Evolutionary conservation across 1,140 invertebrate genomes (phyloP), one percentile per base, ranked within the genome.

Genomic region (Leptinotarsa texana): DNA sequence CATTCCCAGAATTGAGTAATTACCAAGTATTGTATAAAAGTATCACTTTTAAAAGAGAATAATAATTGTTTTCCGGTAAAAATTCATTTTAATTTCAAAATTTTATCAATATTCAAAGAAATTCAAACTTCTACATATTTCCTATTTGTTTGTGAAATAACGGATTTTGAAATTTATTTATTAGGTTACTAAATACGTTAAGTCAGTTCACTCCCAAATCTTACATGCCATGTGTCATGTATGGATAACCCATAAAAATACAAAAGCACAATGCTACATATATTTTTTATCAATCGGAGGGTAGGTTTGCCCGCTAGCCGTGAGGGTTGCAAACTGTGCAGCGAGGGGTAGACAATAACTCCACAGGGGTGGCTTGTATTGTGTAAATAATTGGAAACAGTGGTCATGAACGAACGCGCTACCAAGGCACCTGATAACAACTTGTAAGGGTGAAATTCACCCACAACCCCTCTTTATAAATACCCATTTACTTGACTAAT

Each of bases 371-470:
- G 75, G 75, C 75, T 79, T 71, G 78, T 76, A 81, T 81, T 81
- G 80, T 81, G 80, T 77, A 80, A 81, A 81, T 81, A 81, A 81
- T 81, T 81, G 80, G 80, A 81, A 81, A 81, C 80, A 81, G 80
- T 78, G 78, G 80, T 81, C 80, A 80, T 80, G 77, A 80, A 73
- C 79, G 80, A 79, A 78, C 75, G 80, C 78, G 76, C 66, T 71
- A 13, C 72, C 61, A 49, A 77, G 76, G 69, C 80, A 81, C 80
- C 80, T 81, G 80, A 81, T 81, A 81, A 81, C 80, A 81, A 80
- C 80, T 80, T 81, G 80, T 81, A 80, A 78, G 79, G 78, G 73
- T 24, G 75, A 75, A 68, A 76, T 69, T 21, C 77, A 57, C 63
- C 49, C 69, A 69, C 63, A 74, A 76, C 78, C 77, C 73, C 69